Evolutionary conservation across 2,888 invertebrate genomes (phyloP).

Genomic region (Dexiosoma caninum): DNA sequence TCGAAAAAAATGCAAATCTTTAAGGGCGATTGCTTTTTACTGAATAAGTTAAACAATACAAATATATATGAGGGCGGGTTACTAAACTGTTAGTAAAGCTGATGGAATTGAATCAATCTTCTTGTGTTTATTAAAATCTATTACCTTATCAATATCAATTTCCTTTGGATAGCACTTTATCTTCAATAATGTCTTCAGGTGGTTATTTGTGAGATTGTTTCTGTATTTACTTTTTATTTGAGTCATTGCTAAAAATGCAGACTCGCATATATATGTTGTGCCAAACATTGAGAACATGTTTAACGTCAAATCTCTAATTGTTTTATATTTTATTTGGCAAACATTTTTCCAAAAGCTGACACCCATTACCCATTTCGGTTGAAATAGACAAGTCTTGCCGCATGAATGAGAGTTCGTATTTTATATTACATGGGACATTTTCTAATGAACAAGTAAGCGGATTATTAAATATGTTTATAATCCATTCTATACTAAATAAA

Average conservation of each 20-base stretch:
- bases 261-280: constrained; percentile 17
- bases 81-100: too few species aligned
- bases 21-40: too few species aligned
- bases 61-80: too few species aligned
- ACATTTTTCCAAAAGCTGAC: constrained; percentile 27
- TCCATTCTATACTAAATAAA: background rate
- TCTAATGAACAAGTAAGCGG: constrained; percentile 13
- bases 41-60: too few species aligned
- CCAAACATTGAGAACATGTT: constrained; percentile 21
- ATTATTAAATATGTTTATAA: constrained; percentile 4
- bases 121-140: too few species aligned
- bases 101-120: too few species aligned
- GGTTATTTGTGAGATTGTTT: constrained; percentile 15
- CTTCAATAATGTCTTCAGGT: background rate
- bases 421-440: background rate
- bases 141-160: constrained; percentile 16
- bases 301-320: constrained; percentile 2
- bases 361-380: constrained; percentile 1
- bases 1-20: too few species aligned
- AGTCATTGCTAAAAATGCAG: constrained; percentile 13
- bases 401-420: background rate
- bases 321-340: background rate
- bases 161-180: constrained; percentile 18
- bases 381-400: too few species aligned
- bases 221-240: constrained; percentile 22